Conservation (phyloP, 2,888 invertebrate species). For the Oscheius sp. region DNA sequence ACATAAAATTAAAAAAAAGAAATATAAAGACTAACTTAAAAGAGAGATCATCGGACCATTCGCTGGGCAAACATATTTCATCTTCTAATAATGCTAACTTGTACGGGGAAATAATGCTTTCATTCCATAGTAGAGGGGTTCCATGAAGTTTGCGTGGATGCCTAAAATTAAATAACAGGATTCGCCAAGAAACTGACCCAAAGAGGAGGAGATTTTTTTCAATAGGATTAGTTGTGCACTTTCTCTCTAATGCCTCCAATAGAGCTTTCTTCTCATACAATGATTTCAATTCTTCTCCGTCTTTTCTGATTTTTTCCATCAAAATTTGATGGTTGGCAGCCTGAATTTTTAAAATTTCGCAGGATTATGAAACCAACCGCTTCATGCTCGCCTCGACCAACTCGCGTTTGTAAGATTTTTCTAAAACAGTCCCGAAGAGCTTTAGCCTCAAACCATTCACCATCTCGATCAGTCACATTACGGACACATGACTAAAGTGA, state of each 20-base stretch:
- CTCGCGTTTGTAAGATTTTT: neutral
- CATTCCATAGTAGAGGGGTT: neutral
- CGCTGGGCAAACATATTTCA: neutral
- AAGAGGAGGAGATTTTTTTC: slow-evolving; percentile 1
- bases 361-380: no score
- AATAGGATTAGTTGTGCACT: neutral
- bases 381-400: neutral
- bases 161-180: slow-evolving; percentile 5
- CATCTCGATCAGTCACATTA: neutral
- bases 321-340: neutral
- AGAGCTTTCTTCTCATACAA: neutral
- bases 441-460: neutral
- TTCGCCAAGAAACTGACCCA: neutral
- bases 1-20: no score
- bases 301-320: neutral
- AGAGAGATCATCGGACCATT: slow-evolving; percentile 14
- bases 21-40: neutral
- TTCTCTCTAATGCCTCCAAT: neutral
- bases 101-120: neutral
- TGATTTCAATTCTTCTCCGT: neutral
- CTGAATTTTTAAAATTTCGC: no score
- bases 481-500: neutral
- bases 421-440: neutral
- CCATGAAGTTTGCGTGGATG: slow-evolving; percentile 9
- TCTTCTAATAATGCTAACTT: neutral